Conservation (phyloP, 2,888 invertebrate genomes). For the Phaonia tiefii region DNA sequence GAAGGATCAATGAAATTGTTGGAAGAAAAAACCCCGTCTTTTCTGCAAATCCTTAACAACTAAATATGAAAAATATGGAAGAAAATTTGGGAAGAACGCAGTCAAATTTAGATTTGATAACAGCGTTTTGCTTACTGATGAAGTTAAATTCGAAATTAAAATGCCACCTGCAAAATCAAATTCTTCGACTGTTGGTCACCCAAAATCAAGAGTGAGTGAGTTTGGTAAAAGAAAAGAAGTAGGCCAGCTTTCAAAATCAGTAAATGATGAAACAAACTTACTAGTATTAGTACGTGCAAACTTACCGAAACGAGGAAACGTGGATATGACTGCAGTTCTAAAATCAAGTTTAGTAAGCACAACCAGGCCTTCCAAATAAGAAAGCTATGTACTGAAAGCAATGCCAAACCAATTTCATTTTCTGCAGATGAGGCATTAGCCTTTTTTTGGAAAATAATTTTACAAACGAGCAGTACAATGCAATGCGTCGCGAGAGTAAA, state of each 20-base stretch:
- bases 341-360: slow-evolving; percentile 31
- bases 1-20: no score
- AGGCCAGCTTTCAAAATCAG: neutral
- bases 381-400: no score
- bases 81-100: no score
- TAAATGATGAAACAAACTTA: slow-evolving; percentile 3
- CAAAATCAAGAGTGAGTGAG: neutral
- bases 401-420: no score
- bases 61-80: no score
- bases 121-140: neutral
- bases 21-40: slow-evolving; percentile 19
- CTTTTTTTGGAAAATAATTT: slow-evolving; percentile 32
- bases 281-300: slow-evolving; percentile 10
- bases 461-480: slow-evolving; percentile 35
- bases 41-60: slow-evolving; percentile 21
- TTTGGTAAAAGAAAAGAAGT: neutral
- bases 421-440: no score
- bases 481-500: slow-evolving; percentile 28
- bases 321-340: no score
- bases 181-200: slow-evolving; percentile 11
- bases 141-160: no score
- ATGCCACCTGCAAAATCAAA: no score
- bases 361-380: slow-evolving; percentile 35
- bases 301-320: slow-evolving; percentile 30
- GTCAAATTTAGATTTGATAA: neutral